phyloP scores from a whole-genome alignment of 2,113 vertebrate species.

The Cervus canadensis region DNA sequence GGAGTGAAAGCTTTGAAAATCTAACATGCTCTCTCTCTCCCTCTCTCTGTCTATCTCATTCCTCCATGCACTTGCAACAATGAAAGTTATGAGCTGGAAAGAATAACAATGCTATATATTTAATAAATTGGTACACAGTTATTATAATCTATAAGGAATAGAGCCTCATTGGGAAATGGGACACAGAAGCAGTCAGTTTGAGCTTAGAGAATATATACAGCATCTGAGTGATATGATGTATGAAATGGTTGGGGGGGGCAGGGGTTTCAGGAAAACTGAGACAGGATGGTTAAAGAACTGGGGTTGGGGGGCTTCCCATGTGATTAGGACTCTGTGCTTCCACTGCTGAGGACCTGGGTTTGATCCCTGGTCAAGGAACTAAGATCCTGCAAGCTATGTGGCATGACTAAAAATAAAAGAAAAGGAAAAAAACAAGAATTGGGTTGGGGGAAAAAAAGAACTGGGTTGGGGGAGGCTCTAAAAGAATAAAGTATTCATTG shows the following conservation, averaged over 20 bases:
- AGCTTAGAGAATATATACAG: neutral
- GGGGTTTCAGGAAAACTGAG: neutral
- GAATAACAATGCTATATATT: neutral
- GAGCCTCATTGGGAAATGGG: neutral
- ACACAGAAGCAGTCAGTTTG: neutral
- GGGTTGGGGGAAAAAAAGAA: neutral
- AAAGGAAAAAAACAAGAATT: neutral
- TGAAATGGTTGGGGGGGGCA: neutral
- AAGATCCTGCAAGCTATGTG: neutral
- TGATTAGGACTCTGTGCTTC: neutral
- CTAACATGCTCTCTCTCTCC: neutral
- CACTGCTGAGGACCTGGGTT: neutral
- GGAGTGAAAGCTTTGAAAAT: neutral
- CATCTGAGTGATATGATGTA: neutral
- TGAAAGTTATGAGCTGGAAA: neutral
- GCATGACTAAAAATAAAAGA: neutral
- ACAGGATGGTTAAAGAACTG: neutral
- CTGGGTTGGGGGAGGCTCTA: neutral
- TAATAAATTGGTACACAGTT: neutral
- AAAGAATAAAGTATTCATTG: neutral
- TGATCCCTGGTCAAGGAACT: neutral
- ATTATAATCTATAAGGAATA: neutral
- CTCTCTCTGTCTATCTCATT: neutral
- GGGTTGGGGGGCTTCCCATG: neutral
- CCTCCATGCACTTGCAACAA: neutral